Evolutionary conservation across 2,797 vertebrate species (phyloP), one percentile per base, ranked within the genome.

Genomic region (Sebastes itinus): DNA sequence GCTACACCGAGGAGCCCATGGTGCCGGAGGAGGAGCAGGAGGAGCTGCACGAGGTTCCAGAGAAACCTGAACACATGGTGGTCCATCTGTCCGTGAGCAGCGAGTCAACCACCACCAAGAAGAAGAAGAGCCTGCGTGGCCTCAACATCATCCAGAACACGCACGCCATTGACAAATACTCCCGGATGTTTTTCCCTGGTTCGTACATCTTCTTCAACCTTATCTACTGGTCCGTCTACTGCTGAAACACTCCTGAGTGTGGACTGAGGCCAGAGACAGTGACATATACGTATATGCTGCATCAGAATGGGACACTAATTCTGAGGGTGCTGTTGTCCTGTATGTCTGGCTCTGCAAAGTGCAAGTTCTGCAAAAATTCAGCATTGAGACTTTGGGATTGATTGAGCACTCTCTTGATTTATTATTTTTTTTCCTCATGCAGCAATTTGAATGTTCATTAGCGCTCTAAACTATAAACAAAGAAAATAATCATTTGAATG

Each of bases 181-280:
- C 98, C 38, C 96, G 98, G 84, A 89, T 98, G 94, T 97, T 99
- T 89, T 99, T 99, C 79, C 98, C 98, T n/a, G 98, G 97, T 59
- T 97, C 97, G 0, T 99, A 97, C 88, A 98, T 99, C 91, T 95
- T 99, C 94, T 99, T 99, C 94, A 99, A 99, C 92, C 95, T 99
- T 74, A 97, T 99, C 94, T 99, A 99, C 88, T 99, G 98, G 98
- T 98, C 96, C 5, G 97, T 97, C 13, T 99, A 99, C 94, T 97
- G 97, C 95, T 98, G 94, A 95, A 18, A 49, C 32, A 4, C 59
- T 9, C 11, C 3, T 2, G n/a, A 52, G 46, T 22, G 33, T 20
- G 35, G 14, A 38, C 74, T 5, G 67, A 65, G 49, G 25, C 54
- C 65, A 60, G 62, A 58, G 22, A 35, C 71, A 56, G 13, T 49